Base-by-base conservation (phyloP, 2,888 invertebrate genomes). In the Adineta ricciae region DNA sequence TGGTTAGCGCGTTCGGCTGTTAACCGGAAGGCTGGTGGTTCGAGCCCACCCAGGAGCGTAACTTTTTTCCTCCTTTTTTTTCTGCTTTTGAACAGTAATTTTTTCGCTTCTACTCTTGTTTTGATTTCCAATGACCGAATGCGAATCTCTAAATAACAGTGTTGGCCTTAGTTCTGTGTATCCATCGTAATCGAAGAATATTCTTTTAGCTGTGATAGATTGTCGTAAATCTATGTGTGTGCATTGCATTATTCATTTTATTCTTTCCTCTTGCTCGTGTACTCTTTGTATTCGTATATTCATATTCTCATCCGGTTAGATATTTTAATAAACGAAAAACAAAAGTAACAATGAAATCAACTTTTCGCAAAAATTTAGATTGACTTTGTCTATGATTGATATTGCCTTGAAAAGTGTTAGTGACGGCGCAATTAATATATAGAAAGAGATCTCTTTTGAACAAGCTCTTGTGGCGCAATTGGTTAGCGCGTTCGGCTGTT, bases 1-100 rank as follows among this genome's bases (percentile, higher is more conserved):
- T 41, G 78, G 78, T 78, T 78, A 78, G 78, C 78, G 78, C 78
- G 78, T 78, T 78, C 41, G 78, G 78, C 78, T 78, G 78, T 78
- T 78, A 78, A 78, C 78, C 78, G 41, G 41, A 78, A 78, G 78
- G 73, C 41, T 78, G 73, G 73, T 78, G 73, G 73, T 78, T 78
- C 73, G n/a, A 78, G 73, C 41, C 73, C 73, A 78, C 73, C 73
- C 73, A 73, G 38, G 73, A 73, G 73, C 73, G 73, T 64, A n/a
- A 27, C 52, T 24, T 52, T 64, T 73, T 73, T 73, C n/a, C n/a
- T 38, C 21, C 38, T 41, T 1, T 2, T 73, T 38, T 24, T 46
- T 46, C 5, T 41, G 24, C 21, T 38, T 41, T 19, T 16, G 27
- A 73, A 9, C 2, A 27, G 21, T 36, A 7, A 11, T 73, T 73